phyloP scores from a whole-genome alignment of 1,140 invertebrate genomes.

The Philotrypesis tridentata region DNA sequence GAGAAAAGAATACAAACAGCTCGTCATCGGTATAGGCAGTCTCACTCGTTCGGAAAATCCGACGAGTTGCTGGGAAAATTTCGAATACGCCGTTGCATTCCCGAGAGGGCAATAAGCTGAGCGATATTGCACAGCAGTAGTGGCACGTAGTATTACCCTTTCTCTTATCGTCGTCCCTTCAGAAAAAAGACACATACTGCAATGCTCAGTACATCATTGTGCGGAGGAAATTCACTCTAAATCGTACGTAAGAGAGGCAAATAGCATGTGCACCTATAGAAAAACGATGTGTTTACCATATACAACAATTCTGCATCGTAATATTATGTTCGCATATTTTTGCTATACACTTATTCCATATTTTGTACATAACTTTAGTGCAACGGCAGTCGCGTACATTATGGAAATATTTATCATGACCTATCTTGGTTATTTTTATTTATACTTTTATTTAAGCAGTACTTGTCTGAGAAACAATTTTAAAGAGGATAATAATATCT shows the following conservation, averaged over 20 bases:
- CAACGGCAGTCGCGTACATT: too few relatives aligned
- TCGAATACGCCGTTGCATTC: constrained; percentile 19
- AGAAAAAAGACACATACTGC: constrained; percentile 25
- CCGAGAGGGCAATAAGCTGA: constrained; percentile 14
- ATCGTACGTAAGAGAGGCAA: background rate
- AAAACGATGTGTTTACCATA: background rate
- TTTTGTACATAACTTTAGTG: too few relatives aligned
- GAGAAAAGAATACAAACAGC: background rate
- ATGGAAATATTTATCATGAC: too few relatives aligned
- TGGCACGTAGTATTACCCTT: background rate
- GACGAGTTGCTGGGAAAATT: background rate
- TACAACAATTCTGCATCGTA: too few relatives aligned
- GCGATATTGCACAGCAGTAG: background rate
- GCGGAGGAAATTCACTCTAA: background rate
- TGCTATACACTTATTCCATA: too few relatives aligned
- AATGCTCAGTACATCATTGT: background rate
- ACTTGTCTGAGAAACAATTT: too few relatives aligned
- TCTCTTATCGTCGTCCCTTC: background rate
- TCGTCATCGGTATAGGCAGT: background rate
- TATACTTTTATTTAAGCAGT: too few relatives aligned
- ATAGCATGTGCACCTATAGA: background rate
- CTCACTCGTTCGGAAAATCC: background rate
- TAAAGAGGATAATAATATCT: too few relatives aligned
- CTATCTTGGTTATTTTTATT: too few relatives aligned
- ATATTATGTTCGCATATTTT: too few relatives aligned